phyloP scores from a whole-genome alignment of 2,797 vertebrate genomes.

The Rhincodon typus region DNA sequence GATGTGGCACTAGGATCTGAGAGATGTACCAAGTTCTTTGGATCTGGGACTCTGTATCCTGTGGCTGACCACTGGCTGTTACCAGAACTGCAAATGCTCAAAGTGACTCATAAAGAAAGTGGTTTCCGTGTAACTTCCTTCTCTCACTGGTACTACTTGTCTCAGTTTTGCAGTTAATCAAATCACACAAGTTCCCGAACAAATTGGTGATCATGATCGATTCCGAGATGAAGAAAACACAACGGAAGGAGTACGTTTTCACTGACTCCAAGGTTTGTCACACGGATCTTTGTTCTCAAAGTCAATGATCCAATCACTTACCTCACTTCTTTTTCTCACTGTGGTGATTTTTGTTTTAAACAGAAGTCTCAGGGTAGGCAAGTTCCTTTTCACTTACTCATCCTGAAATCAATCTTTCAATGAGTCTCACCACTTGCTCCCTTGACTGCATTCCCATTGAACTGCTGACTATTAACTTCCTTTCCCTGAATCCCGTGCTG shows the following conservation, averaged over 20 bases:
- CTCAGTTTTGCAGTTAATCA: conserved; percentile 90
- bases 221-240: conserved; percentile 86
- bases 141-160: background rate
- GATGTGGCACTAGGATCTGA: background rate
- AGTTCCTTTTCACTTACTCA: background rate
- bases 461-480: background rate
- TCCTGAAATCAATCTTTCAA: background rate
- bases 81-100: background rate
- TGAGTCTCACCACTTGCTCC: background rate
- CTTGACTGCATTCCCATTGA: background rate
- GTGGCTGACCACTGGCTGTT: background rate
- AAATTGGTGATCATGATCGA: conserved; percentile 81
- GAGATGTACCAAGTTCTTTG: background rate
- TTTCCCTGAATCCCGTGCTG: background rate
- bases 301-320: background rate
- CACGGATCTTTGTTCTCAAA: background rate
- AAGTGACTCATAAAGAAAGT: background rate
- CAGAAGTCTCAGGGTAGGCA: too few relatives aligned
- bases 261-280: conserved; percentile 80
- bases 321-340: background rate
- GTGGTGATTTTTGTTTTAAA: background rate
- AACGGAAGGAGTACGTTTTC: conserved; percentile 84
- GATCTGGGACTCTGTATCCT: too few relatives aligned
- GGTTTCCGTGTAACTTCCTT: background rate
- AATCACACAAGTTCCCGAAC: conserved; percentile 84